Conservation (phyloP, 2,888 invertebrate genomes). For the Drosophila longiperda region DNA sequence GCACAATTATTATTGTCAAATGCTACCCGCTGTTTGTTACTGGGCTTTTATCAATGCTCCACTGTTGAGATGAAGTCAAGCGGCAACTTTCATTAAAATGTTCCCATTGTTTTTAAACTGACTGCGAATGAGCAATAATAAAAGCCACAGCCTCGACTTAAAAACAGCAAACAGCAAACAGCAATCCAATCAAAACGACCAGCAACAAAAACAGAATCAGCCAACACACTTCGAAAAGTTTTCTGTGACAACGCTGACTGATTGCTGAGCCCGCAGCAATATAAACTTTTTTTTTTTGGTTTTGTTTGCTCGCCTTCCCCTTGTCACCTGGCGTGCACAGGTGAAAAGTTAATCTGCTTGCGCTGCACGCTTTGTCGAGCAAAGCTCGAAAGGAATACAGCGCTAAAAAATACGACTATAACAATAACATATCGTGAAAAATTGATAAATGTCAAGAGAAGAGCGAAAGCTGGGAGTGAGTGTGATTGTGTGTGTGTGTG, state of each 20-base stretch:
- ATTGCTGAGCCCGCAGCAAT: slow-evolving; percentile 62
- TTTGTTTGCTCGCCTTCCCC: slow-evolving; percentile 4
- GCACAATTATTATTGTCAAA: slow-evolving; percentile 64
- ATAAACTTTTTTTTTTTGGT: not conserved
- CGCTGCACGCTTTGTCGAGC: slow-evolving; percentile 78
- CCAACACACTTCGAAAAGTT: slow-evolving; percentile 20
- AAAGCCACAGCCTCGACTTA: slow-evolving; percentile 64
- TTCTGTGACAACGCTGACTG: slow-evolving; percentile 66
- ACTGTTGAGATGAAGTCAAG: slow-evolving; percentile 75
- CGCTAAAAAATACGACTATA: slow-evolving; percentile 2
- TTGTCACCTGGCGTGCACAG: slow-evolving; percentile 42
- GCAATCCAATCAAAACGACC: slow-evolving; percentile 77
- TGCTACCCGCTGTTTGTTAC: slow-evolving; percentile 18
- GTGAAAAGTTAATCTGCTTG: slow-evolving; percentile 81
- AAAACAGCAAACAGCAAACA: slow-evolving; percentile 67
- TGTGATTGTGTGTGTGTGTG: not conserved
- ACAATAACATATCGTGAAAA: slow-evolving; percentile 63
- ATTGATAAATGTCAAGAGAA: slow-evolving; percentile 73
- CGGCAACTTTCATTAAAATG: slow-evolving; percentile 83
- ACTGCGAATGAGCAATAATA: slow-evolving; percentile 77
- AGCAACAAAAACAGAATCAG: slow-evolving; percentile 24
- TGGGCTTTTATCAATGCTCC: slow-evolving; percentile 55
- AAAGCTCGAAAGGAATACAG: slow-evolving; percentile 47
- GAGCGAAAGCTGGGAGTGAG: not conserved
- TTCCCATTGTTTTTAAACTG: slow-evolving; percentile 71